Conservation (phyloP, 2,797 vertebrate species). For the Podarcis lilfordi region DNA sequence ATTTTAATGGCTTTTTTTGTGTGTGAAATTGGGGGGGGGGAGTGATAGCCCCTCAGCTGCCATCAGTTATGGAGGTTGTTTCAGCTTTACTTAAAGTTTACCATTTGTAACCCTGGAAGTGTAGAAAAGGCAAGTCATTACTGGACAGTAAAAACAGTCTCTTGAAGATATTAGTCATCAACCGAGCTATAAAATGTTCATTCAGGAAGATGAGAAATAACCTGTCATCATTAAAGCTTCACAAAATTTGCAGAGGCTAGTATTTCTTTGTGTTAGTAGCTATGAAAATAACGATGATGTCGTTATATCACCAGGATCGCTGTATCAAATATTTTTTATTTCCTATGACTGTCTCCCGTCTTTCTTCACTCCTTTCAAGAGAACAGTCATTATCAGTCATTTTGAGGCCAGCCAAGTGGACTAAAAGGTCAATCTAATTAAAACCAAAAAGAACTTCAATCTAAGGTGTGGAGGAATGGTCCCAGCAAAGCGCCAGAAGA, state of each 20-base stretch:
- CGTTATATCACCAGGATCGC: constrained; percentile 58
- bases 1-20: background rate
- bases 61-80: background rate
- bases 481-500: constrained; percentile 73
- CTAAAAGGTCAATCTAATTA: constrained; percentile 83
- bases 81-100: constrained; percentile 49
- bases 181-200: constrained; percentile 59
- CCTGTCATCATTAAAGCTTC: constrained; percentile 65
- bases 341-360: constrained; percentile 71
- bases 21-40: background rate
- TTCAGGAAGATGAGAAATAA: constrained; percentile 67
- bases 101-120: constrained; percentile 54
- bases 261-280: constrained; percentile 71
- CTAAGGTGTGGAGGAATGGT: constrained; percentile 45
- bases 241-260: constrained; percentile 55
- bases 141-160: constrained; percentile 61
- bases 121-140: constrained; percentile 50
- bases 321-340: constrained; percentile 70
- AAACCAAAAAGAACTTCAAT: constrained; percentile 75
- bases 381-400: constrained; percentile 74
- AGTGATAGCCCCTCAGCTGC: constrained; percentile 34
- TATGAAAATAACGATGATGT: constrained; percentile 70
- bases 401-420: constrained; percentile 76
- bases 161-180: constrained; percentile 61
- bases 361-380: constrained; percentile 67